Base-by-base conservation (phyloP, 2,888 invertebrate species). In the Drosophila nigricruria region DNA sequence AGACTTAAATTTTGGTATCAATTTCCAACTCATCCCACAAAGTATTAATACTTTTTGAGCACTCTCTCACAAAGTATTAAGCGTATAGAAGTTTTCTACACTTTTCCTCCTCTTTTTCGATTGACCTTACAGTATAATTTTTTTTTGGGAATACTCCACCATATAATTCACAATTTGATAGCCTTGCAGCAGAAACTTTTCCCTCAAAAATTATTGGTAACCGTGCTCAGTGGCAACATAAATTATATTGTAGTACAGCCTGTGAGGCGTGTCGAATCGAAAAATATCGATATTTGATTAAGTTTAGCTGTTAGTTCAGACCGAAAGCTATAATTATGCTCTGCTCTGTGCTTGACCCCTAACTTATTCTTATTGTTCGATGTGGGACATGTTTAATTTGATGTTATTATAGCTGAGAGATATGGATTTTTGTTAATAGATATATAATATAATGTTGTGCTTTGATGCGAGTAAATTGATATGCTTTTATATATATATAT, bases 261-360 rank as follows among this genome's bases (percentile, higher is more conserved):
- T 10, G 5, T 5, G 27, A 5, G 47, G 27, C 27, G 47, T 47
- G 47, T 27, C 27, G 12, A 18, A 47, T 30, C 27, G n/a, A 47
- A 18, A 47, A 47, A 27, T 47, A 27, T 47, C 27, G 47, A 47
- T 47, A 47, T 47, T 47, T 47, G 27, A 47, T 47, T 47, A 47
- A 30, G 47, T 47, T 27, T n/a, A 12, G n/a, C 12, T 18, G 47
- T n/a, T 30, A 5, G n/a, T 43, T 23, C 1, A 27, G 27, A 3
- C 27, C n/a, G 5, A 10, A 0, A 27, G 18, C 47, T n/a, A 5
- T 47, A 47, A 47, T 47, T 27, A 47, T 47, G 47, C 25, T 45
- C 16, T 16, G n/a, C 23, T 10, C 3, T n/a, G 45, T 8, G 25
- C 27, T n/a, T 9, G 27, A n/a, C 47, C n/a, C 5, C 25, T 0